phyloP scores from a whole-genome alignment of 2,113 vertebrate species.

The Taxidea taxus region DNA sequence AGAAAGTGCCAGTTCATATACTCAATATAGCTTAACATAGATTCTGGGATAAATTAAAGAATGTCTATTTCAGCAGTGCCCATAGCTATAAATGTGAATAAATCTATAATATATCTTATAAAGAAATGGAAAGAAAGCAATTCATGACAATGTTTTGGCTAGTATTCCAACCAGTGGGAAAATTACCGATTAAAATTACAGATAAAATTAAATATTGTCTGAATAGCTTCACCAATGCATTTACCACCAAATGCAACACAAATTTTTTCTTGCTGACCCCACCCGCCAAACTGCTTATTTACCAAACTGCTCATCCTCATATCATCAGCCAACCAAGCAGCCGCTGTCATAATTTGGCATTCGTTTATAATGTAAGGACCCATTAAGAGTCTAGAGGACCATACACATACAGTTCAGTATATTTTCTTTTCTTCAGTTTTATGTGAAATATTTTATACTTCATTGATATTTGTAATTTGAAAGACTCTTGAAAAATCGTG shows the following conservation, averaged over 20 bases:
- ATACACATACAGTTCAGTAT: background rate
- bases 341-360: background rate
- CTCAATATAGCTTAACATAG: background rate
- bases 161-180: background rate
- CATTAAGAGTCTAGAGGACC: background rate
- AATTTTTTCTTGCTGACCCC: background rate
- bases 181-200: background rate
- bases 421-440: background rate
- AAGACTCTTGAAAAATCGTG: background rate
- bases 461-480: constrained; percentile 29
- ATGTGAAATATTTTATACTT: background rate
- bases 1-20: background rate
- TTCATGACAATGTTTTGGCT: background rate
- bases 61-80: background rate
- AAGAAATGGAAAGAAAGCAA: background rate
- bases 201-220: background rate
- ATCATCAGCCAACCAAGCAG: background rate
- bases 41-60: background rate
- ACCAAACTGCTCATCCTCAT: background rate
- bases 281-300: background rate
- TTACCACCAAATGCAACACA: background rate
- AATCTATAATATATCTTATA: background rate
- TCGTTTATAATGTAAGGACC: background rate
- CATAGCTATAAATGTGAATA: background rate
- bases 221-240: background rate